Base-by-base conservation (phyloP, 2,113 vertebrate species). In the Psittacula cyanocephala region DNA sequence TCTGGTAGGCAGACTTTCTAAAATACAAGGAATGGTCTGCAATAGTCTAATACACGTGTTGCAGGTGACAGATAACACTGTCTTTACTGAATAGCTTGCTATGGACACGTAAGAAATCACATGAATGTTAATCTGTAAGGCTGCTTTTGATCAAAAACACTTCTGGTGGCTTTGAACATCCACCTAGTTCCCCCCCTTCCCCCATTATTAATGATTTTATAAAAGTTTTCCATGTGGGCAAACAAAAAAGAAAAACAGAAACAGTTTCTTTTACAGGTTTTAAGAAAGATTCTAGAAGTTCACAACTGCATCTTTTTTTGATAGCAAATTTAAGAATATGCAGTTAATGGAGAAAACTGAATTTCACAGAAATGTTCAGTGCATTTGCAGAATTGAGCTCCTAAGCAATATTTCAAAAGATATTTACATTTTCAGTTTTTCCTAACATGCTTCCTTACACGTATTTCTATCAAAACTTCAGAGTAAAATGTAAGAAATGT, bases 161-260 rank as follows among this genome's bases (percentile, higher is more conserved):
- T 79, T 75, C 8, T 29, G 28, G 24, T 46, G 4, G 29, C 52
- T 89, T 63, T 85, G 20, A 69, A 79, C 22, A 62, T 9, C 22
- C 15, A 47, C 9, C 16, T 70, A 25, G 24, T 28, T 72, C 4
- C 7, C 4, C 7, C 3, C 10, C 10, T 2, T 5, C 4, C 7
- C 3, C 10, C 11, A 1, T 62, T 2, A 7, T 25, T 35, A 50
- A 52, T 39, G 24, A 52, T 6, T 14, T 69, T 62, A 6, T 1
- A 35, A 9, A 47, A 55, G 24, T 49, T 62, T 72, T 49, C 12
- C 12, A 62, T 3, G 20, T 9, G 10, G 20, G 16, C 12, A 74
- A 67, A 43, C 3, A 71, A 47, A 63, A n/a, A 29, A 29, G 33
- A 35, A 71, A 55, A 60, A 29, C 1, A 41, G 17, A 25, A 81